Evolutionary conservation across 2,113 vertebrate genomes (phyloP), one percentile per base, ranked within the genome.

Genomic region (Litocranius walleri): DNA sequence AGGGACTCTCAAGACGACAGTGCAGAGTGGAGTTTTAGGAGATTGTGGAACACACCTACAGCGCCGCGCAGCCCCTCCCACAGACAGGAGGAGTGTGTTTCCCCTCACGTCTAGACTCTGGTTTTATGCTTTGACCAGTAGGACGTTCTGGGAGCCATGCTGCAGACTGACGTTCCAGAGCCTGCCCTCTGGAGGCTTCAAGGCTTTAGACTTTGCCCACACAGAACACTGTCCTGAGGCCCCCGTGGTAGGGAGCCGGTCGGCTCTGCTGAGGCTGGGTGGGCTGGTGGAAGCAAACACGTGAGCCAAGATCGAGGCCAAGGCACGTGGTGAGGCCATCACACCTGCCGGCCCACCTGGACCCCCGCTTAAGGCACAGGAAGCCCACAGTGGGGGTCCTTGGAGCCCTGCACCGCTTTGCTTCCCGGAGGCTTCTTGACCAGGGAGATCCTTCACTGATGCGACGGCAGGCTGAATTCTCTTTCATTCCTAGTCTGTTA

Each of bases 371-470:
- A 1, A 7, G 2, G 30, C 9, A 1, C 13, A 2, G 48, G 71
- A 23, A 25, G 11, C 71, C 67, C 25, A 21, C 30, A 3, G 14
- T 0, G 0, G n/a, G 29, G 33, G 13, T 5, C 14, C 30, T 86
- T 3, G 29, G 67, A 7, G 3, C 7, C 25, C 0, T 0, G 7
- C 0, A 4, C n/a, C 45, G 1, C 16, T 78, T 16, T 5, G 43
- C 30, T 19, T 33, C 5, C 11, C 2, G 6, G 11, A 6, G 16
- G 7, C 27, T 19, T 29, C 13, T 50, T 57, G 15, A 1, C 7
- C 59, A 85, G 14, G 4, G 1, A 5, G 36, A 12, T 0, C 0
- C 17, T 61, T 54, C 33, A 13, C 0, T 3, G 40, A 33, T 9
- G 27, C 1, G 3, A 1, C 5, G 8, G 29, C 52, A 16, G 43